Percentiles rank a stretch among this genome's conserved stretches.
These are phyloP conservation scores for Atopsyche davidsoni DNA, from an alignment of 1,140 invertebrate genomes.

Conservation along the genomic window DNA sequence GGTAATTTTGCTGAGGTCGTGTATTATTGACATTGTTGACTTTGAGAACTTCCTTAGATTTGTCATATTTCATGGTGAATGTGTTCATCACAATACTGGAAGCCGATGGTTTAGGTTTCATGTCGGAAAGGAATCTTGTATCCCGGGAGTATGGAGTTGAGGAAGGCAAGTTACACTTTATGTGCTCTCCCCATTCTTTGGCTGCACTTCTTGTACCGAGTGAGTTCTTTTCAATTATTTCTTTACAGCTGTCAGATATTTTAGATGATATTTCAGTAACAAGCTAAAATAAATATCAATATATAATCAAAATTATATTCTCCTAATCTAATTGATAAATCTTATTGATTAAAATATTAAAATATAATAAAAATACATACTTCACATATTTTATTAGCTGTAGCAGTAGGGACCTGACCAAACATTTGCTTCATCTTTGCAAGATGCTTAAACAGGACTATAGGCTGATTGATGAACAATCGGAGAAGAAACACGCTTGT, in stretches of 20 bases:
- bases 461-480: constrained; percentile 55
- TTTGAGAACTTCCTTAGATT: constrained; percentile 16
- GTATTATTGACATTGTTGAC: constrained; percentile 7
- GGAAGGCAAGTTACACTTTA: constrained; percentile 37
- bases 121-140: constrained; percentile 34
- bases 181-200: constrained; percentile 44
- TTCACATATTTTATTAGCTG: constrained; percentile 49
- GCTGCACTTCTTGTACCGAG: constrained; percentile 37
- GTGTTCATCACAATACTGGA: constrained; percentile 39
- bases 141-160: constrained; percentile 36
- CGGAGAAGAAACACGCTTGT: constrained; percentile 54
- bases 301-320: constrained; percentile 13
- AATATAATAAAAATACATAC: constrained; percentile 33
- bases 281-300: constrained; percentile 35
- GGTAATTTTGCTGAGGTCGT: background rate
- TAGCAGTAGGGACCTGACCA: constrained; percentile 44
- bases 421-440: constrained; percentile 51
- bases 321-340: too few relatives aligned
- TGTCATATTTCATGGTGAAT: constrained; percentile 47
- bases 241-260: constrained; percentile 43
- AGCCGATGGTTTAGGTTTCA: constrained; percentile 41
- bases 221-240: constrained; percentile 39
- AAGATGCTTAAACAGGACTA: constrained; percentile 51
- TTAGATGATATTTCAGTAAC: constrained; percentile 41
- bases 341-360: background rate